phyloP scores from a whole-genome alignment of 2,113 vertebrate species.

The Nycticorax nycticorax region DNA sequence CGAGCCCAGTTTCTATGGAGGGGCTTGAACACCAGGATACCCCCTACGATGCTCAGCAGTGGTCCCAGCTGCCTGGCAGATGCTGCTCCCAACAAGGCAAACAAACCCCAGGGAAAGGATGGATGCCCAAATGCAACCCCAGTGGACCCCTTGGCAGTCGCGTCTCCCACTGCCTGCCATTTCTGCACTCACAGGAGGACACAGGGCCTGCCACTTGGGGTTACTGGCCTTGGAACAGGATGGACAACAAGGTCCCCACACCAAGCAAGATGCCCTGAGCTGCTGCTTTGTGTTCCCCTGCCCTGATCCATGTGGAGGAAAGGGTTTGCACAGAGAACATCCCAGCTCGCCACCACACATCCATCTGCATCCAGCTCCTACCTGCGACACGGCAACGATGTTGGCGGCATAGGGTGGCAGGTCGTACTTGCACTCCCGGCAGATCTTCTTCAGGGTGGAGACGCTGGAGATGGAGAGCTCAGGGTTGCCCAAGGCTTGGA shows the following conservation, averaged over 20 bases:
- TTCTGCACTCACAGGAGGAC: not conserved
- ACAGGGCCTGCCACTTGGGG: not conserved
- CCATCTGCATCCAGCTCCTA: slow-evolving; percentile 39
- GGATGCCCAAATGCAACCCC: not conserved
- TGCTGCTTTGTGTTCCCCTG: not conserved
- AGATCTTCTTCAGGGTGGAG: slow-evolving; percentile 98
- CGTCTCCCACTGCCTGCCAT: not conserved
- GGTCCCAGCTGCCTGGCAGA: not conserved
- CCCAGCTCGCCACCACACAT: not conserved
- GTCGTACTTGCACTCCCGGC: slow-evolving; percentile 97
- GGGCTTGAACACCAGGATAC: not conserved
- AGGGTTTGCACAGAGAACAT: not conserved
- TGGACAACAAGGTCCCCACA: not conserved
- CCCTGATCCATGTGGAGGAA: not conserved
- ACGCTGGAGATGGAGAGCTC: slow-evolving; percentile 98
- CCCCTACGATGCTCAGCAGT: not conserved
- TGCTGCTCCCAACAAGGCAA: not conserved
- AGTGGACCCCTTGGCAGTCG: rapidly evolving
- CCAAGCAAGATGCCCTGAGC: not conserved
- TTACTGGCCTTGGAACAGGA: not conserved
- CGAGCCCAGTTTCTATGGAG: not conserved
- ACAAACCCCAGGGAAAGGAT: rapidly evolving
- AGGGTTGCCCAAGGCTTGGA: slow-evolving; percentile 95
- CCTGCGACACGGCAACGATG: slow-evolving; percentile 98
- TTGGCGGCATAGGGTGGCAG: slow-evolving; percentile 94